Evolutionary conservation across 2,113 vertebrate species (phyloP), one percentile per base, ranked within the genome.

Genomic region (Hippocampus guttulatus): DNA sequence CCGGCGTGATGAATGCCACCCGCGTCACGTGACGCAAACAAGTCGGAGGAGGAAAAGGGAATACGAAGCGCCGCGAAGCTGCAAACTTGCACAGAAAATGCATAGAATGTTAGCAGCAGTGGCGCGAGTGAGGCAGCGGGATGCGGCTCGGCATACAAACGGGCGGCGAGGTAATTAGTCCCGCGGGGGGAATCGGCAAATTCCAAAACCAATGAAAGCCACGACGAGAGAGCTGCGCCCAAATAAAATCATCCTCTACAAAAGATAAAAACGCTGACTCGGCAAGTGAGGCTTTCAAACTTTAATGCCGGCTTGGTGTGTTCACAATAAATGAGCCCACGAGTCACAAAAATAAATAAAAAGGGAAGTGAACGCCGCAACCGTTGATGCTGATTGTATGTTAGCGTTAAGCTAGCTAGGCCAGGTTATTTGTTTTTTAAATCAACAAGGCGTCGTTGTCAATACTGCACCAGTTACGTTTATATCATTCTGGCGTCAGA

Each of bases 1-100:
- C 14, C 84, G 81, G 62, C 87, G 79, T 90, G 84, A 92, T 88
- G 85, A 88, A 89, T 87, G 85, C 25, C 58, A 33, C 8, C 7
- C 6, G 6, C 12, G 27, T 16, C 58, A 33, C 58, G 58, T 61
- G 27, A 61, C 5, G 14, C 58, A 30, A 33, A 38, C 58, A 33
- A 61, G 58, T 30, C 7, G 6, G 14, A 30, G 15, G 57, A 12
- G 30, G 27, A 33, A 33, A 8, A 1, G 27, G 27, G 58, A 61
- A 61, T 9, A 33, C 14, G 33, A 33, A 30, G 15, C 8, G 27
- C 8, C 3, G 58, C 16, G 4, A 18, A 61, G 14, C 58, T 5
- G 27, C 27, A 9, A 18, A 33, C 58, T 38, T 16, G 33, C 33
- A 6, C 33, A 38, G 4, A 33, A 33, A 27, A 9, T 61, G 58